Conservation (phyloP, 2,797 vertebrate genomes). For the Chelonia mydas region DNA sequence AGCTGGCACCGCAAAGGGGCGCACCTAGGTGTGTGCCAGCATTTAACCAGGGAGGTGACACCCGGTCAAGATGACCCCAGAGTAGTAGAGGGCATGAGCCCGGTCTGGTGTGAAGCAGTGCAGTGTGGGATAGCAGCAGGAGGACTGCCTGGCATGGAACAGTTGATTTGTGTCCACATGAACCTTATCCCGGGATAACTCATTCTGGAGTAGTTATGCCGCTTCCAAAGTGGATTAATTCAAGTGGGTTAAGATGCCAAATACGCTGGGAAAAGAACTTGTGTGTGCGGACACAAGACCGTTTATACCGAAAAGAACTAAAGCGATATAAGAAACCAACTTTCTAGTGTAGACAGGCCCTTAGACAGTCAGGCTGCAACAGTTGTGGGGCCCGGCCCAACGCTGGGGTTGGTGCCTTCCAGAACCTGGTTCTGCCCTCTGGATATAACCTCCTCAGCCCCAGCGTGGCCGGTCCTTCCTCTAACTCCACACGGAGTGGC, state of each 20-base stretch:
- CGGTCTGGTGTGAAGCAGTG: background rate
- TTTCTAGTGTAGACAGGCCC: background rate
- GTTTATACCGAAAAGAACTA: background rate
- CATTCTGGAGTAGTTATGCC: background rate
- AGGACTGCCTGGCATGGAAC: background rate
- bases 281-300: background rate
- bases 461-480: background rate
- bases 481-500: accelerated
- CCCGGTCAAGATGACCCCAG: background rate
- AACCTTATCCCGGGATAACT: background rate
- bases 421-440: no score
- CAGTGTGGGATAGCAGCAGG: background rate
- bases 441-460: background rate
- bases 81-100: background rate
- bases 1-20: background rate
- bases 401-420: no score
- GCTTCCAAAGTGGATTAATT: no score
- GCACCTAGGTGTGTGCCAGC: background rate
- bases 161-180: background rate
- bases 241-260: background rate
- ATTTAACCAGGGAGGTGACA: background rate
- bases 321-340: background rate
- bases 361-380: background rate
- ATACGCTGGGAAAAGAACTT: background rate
- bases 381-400: no score